phyloP scores from a whole-genome alignment of 2,113 vertebrate genomes.

The Colistium nudipinnis region DNA sequence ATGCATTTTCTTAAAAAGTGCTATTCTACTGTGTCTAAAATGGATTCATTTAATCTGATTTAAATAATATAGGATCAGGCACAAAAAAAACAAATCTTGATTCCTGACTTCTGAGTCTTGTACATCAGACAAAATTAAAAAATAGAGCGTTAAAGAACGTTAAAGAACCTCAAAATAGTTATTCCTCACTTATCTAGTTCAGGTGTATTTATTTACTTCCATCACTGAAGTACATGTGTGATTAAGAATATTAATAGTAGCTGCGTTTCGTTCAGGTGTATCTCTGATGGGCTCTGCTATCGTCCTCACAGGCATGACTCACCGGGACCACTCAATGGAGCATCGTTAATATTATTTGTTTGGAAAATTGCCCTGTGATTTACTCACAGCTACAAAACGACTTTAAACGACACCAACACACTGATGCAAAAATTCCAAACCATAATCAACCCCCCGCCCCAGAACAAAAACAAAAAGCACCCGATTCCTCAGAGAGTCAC shows the following conservation, averaged over 20 bases:
- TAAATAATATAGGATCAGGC: too few species aligned
- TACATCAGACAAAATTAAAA: neutral
- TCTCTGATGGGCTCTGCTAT: neutral
- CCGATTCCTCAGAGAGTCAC: constrained; percentile 57
- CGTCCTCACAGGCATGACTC: constrained; percentile 8
- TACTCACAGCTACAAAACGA: constrained; percentile 1
- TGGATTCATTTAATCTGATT: too few species aligned
- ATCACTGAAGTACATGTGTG: constrained; percentile 3
- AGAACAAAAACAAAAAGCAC: constrained; percentile 33
- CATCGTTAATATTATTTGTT: constrained; percentile 18
- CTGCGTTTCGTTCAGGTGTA: neutral
- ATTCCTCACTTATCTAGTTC: neutral
- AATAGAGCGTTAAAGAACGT: too few species aligned
- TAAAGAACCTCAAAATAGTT: neutral
- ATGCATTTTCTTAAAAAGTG: too few species aligned
- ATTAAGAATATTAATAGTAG: neutral
- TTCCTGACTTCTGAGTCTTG: too few species aligned
- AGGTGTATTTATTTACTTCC: neutral
- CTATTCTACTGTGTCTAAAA: too few species aligned
- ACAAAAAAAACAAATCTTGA: too few species aligned
- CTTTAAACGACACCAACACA: constrained; percentile 3
- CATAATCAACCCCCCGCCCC: constrained; percentile 47
- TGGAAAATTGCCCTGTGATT: constrained; percentile 5
- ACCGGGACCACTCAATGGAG: constrained; percentile 12
- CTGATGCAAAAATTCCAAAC: constrained; percentile 33